Evolutionary conservation across 2,888 invertebrate species (phyloP).

Genomic region (Amblyjoppa proteus): DNA sequence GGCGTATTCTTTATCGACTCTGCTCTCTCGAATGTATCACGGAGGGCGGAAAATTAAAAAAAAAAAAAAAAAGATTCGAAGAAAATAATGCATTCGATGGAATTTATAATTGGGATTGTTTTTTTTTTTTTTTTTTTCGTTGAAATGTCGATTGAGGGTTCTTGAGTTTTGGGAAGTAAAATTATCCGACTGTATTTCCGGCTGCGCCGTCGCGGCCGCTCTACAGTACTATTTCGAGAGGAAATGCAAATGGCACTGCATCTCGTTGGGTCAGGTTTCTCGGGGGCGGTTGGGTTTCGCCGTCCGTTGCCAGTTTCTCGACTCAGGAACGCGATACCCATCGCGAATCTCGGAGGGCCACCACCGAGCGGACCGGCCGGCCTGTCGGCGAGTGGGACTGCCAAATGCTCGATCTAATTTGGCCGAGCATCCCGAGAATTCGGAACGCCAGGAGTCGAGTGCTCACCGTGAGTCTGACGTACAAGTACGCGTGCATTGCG

Average conservation of each 20-base stretch:
- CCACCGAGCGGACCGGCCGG: slow-evolving; percentile 24
- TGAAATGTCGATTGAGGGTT: neutral
- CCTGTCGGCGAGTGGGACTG: slow-evolving; percentile 14
- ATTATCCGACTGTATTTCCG: neutral
- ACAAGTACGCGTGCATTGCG: slow-evolving; percentile 14
- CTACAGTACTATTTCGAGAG: neutral
- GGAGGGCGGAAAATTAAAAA: neutral
- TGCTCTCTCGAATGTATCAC: neutral
- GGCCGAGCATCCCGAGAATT: slow-evolving; percentile 60
- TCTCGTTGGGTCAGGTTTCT: slow-evolving; percentile 13
- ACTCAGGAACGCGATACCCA: slow-evolving; percentile 50
- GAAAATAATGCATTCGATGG: neutral
- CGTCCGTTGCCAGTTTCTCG: slow-evolving; percentile 35
- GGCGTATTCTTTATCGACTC: neutral
- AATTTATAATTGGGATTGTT: neutral
- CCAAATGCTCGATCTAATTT: slow-evolving; percentile 63
- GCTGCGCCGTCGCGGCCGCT: neutral
- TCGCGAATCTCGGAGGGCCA: slow-evolving; percentile 20
- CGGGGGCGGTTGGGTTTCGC: slow-evolving; percentile 20
- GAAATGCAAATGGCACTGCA: slow-evolving; percentile 24
- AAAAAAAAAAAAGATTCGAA: too few species aligned
- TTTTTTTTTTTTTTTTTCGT: neutral
- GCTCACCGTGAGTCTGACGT: slow-evolving; percentile 19
- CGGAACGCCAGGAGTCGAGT: slow-evolving; percentile 51
- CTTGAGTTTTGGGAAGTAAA: neutral